Percentiles rank a stretch among this genome's conserved stretches.
Evolutionary conservation across 2,113 vertebrate genomes (phyloP).

Genomic region (Struthidea cinerea): DNA sequence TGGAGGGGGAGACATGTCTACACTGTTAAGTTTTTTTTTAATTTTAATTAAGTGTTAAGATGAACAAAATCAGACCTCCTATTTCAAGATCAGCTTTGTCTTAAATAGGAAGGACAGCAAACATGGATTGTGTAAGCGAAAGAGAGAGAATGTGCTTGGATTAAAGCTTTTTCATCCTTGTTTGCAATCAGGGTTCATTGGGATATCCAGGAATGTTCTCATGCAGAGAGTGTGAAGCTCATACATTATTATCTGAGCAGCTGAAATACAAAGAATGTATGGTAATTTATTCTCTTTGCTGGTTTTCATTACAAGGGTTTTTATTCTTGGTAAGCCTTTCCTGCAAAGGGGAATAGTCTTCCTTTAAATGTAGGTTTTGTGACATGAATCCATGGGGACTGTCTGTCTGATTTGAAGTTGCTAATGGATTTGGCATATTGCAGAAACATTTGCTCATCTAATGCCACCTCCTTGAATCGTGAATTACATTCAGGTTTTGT

Average conservation of each 20-base stretch:
- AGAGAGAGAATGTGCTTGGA: neutral
- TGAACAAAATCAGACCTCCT: neutral
- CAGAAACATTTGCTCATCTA: neutral
- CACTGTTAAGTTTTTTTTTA: neutral
- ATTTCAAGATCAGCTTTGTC: neutral
- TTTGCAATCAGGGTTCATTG: neutral
- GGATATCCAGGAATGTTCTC: neutral
- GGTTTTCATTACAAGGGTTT: slow-evolving; percentile 40
- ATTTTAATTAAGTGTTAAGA: neutral
- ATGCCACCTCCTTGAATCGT: neutral
- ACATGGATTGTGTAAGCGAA: neutral
- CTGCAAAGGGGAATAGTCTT: slow-evolving; percentile 24
- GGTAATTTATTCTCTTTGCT: slow-evolving; percentile 50
- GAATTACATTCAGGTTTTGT: neutral
- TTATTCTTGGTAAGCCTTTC: slow-evolving; percentile 19
- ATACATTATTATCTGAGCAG: neutral
- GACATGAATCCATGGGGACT: neutral
- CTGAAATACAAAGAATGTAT: slow-evolving; percentile 36
- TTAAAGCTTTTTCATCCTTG: neutral
- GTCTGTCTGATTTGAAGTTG: neutral
- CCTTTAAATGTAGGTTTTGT: slow-evolving; percentile 45
- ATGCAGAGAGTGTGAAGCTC: neutral
- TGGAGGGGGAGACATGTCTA: neutral
- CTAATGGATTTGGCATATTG: neutral
- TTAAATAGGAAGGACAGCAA: neutral